A percentile compares a stretch with the other conserved stretches of the same genome.
Evolutionary conservation across 2,888 invertebrate genomes (phyloP).

Genomic region (Melitaea athalia): DNA sequence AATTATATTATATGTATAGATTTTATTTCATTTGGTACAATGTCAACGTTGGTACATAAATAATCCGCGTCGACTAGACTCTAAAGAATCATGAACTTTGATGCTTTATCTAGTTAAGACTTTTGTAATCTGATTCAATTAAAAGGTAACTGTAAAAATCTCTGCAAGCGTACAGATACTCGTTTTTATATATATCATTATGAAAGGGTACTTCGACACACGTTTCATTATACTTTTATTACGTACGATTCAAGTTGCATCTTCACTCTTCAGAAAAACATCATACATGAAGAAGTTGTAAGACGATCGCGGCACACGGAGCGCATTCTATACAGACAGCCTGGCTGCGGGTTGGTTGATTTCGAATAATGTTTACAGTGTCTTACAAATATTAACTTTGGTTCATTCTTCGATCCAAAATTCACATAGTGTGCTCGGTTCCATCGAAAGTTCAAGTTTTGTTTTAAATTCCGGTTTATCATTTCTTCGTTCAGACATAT

Average conservation of each 20-base stretch:
- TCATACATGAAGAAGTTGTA: conserved; percentile 35
- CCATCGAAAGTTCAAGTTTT: conserved; percentile 20
- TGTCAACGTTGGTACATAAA: too few species aligned
- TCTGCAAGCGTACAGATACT: conserved; percentile 5
- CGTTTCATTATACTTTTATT: conserved; percentile 33
- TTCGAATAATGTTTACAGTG: conserved; percentile 14
- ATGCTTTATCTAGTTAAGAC: too few species aligned
- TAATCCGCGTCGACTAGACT: too few species aligned
- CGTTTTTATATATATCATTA: conserved; percentile 30
- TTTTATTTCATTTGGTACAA: too few species aligned
- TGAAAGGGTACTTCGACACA: conserved; percentile 18
- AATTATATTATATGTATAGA: too few species aligned
- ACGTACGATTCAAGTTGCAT: conserved; percentile 28
- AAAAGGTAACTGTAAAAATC: too few species aligned
- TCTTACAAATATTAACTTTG: conserved; percentile 14
- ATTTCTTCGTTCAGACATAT: conserved; percentile 29
- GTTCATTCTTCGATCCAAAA: conserved; percentile 7
- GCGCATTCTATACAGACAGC: conserved; percentile 33
- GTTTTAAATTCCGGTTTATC: conserved; percentile 28
- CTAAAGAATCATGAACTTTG: too few species aligned
- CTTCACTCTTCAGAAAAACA: conserved; percentile 27
- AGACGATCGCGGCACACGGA: conserved; percentile 29
- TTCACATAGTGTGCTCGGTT: conserved; percentile 26
- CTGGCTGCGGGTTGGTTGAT: conserved; percentile 23
- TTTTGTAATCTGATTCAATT: too few species aligned